A percentile compares a stretch with the other conserved stretches of the same genome.
phyloP scores from a whole-genome alignment of 2,888 invertebrate genomes.

The Bursaphelenchus okinawaensis region DNA sequence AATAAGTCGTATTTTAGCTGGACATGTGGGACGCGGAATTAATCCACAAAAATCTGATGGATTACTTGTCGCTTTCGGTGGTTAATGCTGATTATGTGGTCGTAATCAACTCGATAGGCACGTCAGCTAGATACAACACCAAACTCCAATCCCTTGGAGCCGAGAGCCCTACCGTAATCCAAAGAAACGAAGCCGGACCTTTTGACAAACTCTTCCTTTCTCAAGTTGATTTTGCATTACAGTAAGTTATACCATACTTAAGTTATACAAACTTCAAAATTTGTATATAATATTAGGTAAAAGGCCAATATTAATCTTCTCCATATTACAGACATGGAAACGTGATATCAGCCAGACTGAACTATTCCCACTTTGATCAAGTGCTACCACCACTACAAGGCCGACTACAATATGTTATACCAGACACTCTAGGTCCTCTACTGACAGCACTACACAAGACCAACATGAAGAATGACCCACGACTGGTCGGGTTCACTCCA shows the following conservation, averaged over 20 bases:
- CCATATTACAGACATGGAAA: constrained; percentile 45
- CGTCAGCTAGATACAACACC: constrained; percentile 39
- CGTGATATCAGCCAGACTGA: constrained; percentile 50
- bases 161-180: constrained; percentile 26
- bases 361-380: constrained; percentile 40
- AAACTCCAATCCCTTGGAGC: constrained; percentile 24
- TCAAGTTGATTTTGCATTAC: constrained; percentile 47
- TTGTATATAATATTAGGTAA: too few relatives aligned
- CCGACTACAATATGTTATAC: constrained; percentile 49
- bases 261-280: too few relatives aligned
- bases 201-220: constrained; percentile 43
- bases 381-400: constrained; percentile 44
- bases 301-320: neutral
- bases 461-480: constrained; percentile 32
- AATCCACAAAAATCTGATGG: constrained; percentile 49
- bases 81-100: constrained; percentile 52
- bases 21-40: constrained; percentile 49
- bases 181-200: constrained; percentile 31
- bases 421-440: constrained; percentile 44
- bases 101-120: constrained; percentile 52
- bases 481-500: constrained; percentile 37
- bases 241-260: constrained; percentile 29
- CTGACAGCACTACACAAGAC: constrained; percentile 30
- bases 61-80: constrained; percentile 50
- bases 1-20: constrained; percentile 38